Percentiles rank a stretch among this genome's conserved stretches.
Conservation (phyloP, 2,113 vertebrate species). For the Pampusana beccarii region DNA sequence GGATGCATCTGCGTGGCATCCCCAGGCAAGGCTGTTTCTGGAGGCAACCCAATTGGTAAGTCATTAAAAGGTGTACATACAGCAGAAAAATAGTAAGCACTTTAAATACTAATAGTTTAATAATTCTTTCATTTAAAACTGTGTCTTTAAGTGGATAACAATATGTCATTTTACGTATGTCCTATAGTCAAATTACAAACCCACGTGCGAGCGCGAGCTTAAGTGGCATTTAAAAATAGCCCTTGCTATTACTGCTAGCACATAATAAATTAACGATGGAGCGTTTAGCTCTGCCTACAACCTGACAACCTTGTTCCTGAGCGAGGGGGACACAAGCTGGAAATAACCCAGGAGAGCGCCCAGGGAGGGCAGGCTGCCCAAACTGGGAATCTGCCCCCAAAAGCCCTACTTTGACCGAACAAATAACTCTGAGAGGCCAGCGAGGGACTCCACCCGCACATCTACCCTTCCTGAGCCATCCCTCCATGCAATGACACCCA, state of each 20-base stretch:
- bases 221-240: conserved; percentile 65
- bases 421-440: rapidly evolving
- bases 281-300: conserved; percentile 45
- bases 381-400: not conserved
- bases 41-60: not conserved
- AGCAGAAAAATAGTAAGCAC: rapidly evolving
- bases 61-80: rapidly evolving
- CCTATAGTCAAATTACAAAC: conserved; percentile 44
- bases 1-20: not conserved
- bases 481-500: not conserved
- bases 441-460: rapidly evolving
- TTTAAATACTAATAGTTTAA: conserved; percentile 24
- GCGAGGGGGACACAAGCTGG: not conserved
- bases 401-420: not conserved
- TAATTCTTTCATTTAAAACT: not conserved
- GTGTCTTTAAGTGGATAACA: not conserved
- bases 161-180: conserved; percentile 9
- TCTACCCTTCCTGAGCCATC: not conserved
- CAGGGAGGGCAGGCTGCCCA: rapidly evolving
- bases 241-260: conserved; percentile 26
- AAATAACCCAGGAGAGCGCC: not conserved
- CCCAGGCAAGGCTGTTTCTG: not conserved
- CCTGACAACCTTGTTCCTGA: not conserved
- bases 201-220: not conserved
- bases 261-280: conserved; percentile 54